Conservation (phyloP, 2,888 invertebrate species). For the Platycnemis pennipes region DNA sequence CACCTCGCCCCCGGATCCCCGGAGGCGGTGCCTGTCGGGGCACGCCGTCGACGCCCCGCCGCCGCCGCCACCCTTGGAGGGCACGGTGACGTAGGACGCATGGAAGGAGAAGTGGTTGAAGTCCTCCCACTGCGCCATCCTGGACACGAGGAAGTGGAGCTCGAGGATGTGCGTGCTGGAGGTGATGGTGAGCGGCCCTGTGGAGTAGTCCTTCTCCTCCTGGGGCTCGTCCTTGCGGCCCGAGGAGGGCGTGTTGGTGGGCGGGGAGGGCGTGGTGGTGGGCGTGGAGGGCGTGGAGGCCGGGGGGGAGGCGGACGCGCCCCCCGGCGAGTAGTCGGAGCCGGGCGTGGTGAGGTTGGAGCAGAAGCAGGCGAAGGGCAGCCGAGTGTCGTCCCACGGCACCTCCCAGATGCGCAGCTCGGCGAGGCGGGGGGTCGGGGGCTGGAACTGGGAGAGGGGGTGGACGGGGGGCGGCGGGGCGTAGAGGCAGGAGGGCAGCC, state of each 20-base stretch:
- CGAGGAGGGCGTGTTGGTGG: conserved; percentile 6
- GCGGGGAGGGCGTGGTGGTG: conserved; percentile 17
- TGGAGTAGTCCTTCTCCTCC: conserved; percentile 60
- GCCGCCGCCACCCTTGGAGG: conserved; percentile 81
- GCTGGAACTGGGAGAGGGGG: conserved; percentile 55
- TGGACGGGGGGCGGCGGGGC: conserved; percentile 43
- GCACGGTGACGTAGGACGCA: conserved; percentile 85
- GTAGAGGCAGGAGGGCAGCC: conserved; percentile 82
- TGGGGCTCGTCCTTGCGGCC: neutral
- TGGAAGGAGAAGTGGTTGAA: conserved; percentile 90
- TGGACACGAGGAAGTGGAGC: conserved; percentile 87
- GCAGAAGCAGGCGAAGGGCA: conserved; percentile 89
- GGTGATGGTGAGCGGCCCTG: conserved; percentile 82
- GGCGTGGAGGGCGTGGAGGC: neutral
- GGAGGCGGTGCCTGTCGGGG: conserved; percentile 47
- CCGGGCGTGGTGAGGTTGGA: conserved; percentile 84
- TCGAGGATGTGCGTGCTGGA: conserved; percentile 87
- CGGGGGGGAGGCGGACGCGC: neutral
- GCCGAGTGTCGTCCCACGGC: conserved; percentile 86
- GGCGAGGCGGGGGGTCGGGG: conserved; percentile 77
- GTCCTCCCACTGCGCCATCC: conserved; percentile 89
- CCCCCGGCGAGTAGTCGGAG: conserved; percentile 78
- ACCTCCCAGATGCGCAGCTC: conserved; percentile 85
- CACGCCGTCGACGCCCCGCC: conserved; percentile 79
- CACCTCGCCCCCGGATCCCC: conserved; percentile 83